Conservation (phyloP, 2,797 vertebrate genomes). For the Mormyrops attenuatus region DNA sequence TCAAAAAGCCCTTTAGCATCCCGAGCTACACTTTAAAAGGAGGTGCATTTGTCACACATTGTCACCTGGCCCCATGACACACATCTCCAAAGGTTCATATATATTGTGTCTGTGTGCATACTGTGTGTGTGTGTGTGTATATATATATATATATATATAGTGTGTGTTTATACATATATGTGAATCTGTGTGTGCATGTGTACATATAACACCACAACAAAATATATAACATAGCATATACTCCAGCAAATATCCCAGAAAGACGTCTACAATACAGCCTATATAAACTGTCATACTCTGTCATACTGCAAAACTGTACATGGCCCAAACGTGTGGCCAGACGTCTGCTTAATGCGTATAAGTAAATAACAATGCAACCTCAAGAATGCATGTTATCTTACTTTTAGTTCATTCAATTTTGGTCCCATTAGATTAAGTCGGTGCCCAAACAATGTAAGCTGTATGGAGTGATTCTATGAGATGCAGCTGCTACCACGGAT, state of each 20-base stretch:
- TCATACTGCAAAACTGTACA: neutral
- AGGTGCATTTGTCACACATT: neutral
- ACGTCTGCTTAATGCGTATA: neutral
- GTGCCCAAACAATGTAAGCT: neutral
- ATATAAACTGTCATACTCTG: neutral
- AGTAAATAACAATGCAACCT: neutral
- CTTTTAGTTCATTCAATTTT: neutral
- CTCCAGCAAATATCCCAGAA: neutral
- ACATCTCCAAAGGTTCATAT: neutral
- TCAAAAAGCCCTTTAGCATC: neutral
- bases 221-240: neutral
- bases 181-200: neutral
- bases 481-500: neutral
- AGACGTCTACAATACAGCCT: neutral
- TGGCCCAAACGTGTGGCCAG: neutral
- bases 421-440: neutral
- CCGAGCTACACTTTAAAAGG: neutral
- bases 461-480: neutral
- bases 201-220: neutral
- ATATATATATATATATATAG: no score
- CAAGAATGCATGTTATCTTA: neutral
- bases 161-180: neutral
- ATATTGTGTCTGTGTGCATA: neutral
- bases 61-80: neutral
- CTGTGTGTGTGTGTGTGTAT: no score